Evolutionary conservation across 2,113 vertebrate genomes (phyloP).

Genomic region (Cephalopholis sonnerati): DNA sequence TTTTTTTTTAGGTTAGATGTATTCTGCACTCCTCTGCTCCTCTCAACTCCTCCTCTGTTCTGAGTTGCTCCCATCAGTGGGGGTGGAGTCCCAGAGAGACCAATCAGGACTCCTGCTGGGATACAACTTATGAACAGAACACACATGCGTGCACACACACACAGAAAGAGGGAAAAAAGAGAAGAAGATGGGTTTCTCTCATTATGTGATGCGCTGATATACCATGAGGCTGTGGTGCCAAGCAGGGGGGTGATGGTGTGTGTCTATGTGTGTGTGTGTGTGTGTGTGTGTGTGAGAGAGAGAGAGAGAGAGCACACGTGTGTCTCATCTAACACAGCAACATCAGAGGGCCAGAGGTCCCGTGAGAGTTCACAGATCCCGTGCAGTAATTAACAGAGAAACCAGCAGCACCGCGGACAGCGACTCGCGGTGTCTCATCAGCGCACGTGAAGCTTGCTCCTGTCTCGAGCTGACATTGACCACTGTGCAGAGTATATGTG

Average conservation of each 20-base stretch:
- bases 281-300: neutral
- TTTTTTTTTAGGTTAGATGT: slow-evolving; percentile 16
- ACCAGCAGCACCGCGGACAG: slow-evolving; percentile 57
- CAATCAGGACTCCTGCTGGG: slow-evolving; percentile 75
- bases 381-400: slow-evolving; percentile 67
- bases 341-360: slow-evolving; percentile 71
- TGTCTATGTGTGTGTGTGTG: neutral
- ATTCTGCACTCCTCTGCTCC: slow-evolving; percentile 29
- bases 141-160: slow-evolving; percentile 33
- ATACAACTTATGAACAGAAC: slow-evolving; percentile 66
- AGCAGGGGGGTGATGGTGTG: slow-evolving; percentile 3
- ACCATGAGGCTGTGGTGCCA: slow-evolving; percentile 42
- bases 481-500: neutral
- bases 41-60: slow-evolving; percentile 48
- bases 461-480: slow-evolving; percentile 52
- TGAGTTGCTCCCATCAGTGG: slow-evolving; percentile 45
- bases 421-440: slow-evolving; percentile 37
- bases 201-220: slow-evolving; percentile 60
- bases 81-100: slow-evolving; percentile 78
- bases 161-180: neutral
- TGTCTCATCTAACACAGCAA: slow-evolving; percentile 58
- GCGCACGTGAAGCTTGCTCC: slow-evolving; percentile 32
- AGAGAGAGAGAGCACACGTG: neutral
- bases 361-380: slow-evolving; percentile 65
- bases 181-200: slow-evolving; percentile 50